phyloP scores from a whole-genome alignment of 1,140 invertebrate species.

The Drosophila quadrilineata region DNA sequence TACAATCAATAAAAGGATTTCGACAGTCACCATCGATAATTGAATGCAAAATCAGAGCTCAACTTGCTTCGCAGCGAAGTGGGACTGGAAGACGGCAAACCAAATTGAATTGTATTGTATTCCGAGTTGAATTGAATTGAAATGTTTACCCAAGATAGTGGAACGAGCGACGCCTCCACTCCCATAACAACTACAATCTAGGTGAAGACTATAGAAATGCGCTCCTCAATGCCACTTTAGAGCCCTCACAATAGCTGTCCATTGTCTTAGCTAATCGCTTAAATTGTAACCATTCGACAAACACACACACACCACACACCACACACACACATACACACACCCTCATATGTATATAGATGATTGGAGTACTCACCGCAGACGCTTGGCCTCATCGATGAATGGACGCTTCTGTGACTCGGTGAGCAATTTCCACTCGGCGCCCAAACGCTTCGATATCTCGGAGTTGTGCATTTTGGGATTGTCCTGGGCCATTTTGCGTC shows the following conservation, averaged over 20 bases:
- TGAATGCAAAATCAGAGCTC: constrained; percentile 1
- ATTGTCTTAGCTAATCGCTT: constrained; percentile 79
- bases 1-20: constrained; percentile 77
- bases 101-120: constrained; percentile 12
- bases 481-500: constrained; percentile 97
- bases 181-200: no score
- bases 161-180: no score
- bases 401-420: constrained; percentile 94
- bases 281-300: constrained; percentile 66
- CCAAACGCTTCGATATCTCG: constrained; percentile 94
- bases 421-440: constrained; percentile 94
- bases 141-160: constrained; percentile 73
- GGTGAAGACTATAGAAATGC: constrained; percentile 38
- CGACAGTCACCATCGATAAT: constrained; percentile 51
- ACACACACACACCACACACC: constrained; percentile 24
- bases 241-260: constrained; percentile 59
- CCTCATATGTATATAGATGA: no score
- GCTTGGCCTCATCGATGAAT: constrained; percentile 98
- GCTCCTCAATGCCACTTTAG: constrained; percentile 36
- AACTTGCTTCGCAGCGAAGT: no score
- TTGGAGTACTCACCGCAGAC: constrained; percentile 93
- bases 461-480: constrained; percentile 99
- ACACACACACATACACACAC: not conserved
- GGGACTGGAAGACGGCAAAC: no score
- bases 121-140: constrained; percentile 46